Evolutionary conservation across 2,888 invertebrate species (phyloP), one percentile per base, ranked within the genome.

Genomic region (Hirtodrosophila histrioides): DNA sequence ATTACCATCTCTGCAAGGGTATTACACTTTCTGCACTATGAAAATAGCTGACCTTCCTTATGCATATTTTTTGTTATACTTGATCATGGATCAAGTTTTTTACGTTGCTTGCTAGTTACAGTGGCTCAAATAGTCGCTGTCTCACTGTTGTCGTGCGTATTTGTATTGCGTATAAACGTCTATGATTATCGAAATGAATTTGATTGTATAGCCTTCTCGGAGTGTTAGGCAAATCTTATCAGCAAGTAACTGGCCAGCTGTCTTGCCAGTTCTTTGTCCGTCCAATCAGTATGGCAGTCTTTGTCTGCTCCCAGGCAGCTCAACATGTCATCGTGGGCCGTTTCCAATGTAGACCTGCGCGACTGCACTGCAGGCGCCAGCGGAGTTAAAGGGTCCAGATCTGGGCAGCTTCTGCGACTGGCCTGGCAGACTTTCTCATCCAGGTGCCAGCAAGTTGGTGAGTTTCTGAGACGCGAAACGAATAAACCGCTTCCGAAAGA

Each of bases 401-500:
- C 44, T 10, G 41, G 64, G 4, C 69, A 65, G 1, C 46, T 89
- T 35, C 46, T 88, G 9, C 79, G 76, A 8, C 51, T 88, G 17
- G 79, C 78, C 56, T 89, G 89, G 90, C 88, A 84, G 45, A 74
- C 77, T 11, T 65, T 89, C 23, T 66, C 84, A 29, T 63, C 75
- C 46, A 89, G 81, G 61, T 88, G 82, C 40, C 82, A 86, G 39
- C 64, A 76, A 51, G 50, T 90, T 2, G 75, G 86, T 3, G 75
- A 60, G 43, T 65, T 85, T 10, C 49, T 89, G 5, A 54, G 64
- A 10, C 77, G 82, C 1, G 86, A 86, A 58, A 73, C 78, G 0
- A 89, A 89, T 37, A 89, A 88, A 17, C 89, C 90, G 0, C 49
- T 90, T 46, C 85, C 85, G 44, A 89, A 89, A 68, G 89, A 90